A percentile compares a stretch with the other conserved stretches of the same genome.
phyloP scores from a whole-genome alignment of 2,113 vertebrate species.

The Salvator merianae region DNA sequence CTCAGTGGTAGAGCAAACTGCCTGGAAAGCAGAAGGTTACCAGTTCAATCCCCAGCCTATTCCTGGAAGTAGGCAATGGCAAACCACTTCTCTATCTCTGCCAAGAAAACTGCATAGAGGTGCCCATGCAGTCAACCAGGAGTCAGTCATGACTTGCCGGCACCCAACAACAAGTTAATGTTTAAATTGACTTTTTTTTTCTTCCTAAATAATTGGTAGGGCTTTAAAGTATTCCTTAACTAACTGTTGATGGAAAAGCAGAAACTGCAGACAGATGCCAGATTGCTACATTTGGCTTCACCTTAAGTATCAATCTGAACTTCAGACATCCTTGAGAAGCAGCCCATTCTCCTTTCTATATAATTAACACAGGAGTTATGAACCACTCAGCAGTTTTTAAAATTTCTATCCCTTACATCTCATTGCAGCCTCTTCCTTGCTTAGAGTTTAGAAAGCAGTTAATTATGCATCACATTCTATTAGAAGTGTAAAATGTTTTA shows the following conservation, averaged over 20 bases:
- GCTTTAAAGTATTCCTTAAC: neutral
- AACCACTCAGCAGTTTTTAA: neutral
- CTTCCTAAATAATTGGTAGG: neutral
- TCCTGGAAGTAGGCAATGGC: too few relatives aligned
- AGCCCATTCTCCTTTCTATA: neutral
- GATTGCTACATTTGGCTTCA: neutral
- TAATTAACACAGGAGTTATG: neutral
- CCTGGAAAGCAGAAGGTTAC: too few relatives aligned
- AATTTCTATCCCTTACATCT: neutral
- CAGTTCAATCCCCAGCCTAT: too few relatives aligned
- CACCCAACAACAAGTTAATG: too few relatives aligned
- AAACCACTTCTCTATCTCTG: too few relatives aligned
- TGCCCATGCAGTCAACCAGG: too few relatives aligned
- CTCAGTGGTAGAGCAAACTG: too few relatives aligned
- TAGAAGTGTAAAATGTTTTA: neutral
- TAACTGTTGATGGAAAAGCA: neutral
- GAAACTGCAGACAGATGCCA: neutral
- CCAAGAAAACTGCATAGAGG: too few relatives aligned
- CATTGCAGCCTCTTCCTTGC: neutral
- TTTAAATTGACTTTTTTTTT: too few relatives aligned
- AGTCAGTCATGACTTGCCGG: too few relatives aligned
- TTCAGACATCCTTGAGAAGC: neutral
- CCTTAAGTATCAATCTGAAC: neutral
- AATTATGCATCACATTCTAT: neutral
- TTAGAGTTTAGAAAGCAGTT: neutral